Evolutionary conservation across 2,113 vertebrate species (phyloP).

Genomic region (Bubo bubo): DNA sequence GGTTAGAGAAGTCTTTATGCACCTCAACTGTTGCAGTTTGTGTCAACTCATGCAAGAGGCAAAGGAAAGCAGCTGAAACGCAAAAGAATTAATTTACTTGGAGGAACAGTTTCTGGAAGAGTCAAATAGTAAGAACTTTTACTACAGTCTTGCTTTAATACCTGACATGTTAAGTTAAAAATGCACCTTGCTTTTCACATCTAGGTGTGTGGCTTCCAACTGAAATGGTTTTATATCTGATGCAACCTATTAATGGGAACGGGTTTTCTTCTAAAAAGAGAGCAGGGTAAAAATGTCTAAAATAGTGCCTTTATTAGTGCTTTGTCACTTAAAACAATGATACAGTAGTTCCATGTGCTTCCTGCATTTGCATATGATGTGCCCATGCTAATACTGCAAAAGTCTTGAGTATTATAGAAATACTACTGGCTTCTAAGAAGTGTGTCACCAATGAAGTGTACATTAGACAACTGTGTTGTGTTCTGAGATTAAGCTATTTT

Average conservation of each 20-base stretch:
- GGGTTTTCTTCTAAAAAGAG: background rate
- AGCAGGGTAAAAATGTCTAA: background rate
- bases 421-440: background rate
- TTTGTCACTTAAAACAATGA: background rate
- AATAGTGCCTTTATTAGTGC: background rate
- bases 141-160: background rate
- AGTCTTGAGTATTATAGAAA: background rate
- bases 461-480: constrained; percentile 17
- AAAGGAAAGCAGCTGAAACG: background rate
- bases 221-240: background rate
- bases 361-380: background rate
- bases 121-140: background rate
- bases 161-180: background rate
- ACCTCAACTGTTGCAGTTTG: background rate
- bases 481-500: constrained; percentile 8
- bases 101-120: background rate
- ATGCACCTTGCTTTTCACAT: background rate
- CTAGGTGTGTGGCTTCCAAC: background rate
- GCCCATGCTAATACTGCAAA: background rate
- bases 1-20: background rate
- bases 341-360: background rate
- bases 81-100: background rate
- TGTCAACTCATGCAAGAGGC: background rate
- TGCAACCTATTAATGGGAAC: background rate
- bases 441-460: background rate